A percentile compares a stretch with the other conserved stretches of the same genome.
Conservation (phyloP, 2,797 vertebrate genomes). For the Etheostoma perlongum region DNA sequence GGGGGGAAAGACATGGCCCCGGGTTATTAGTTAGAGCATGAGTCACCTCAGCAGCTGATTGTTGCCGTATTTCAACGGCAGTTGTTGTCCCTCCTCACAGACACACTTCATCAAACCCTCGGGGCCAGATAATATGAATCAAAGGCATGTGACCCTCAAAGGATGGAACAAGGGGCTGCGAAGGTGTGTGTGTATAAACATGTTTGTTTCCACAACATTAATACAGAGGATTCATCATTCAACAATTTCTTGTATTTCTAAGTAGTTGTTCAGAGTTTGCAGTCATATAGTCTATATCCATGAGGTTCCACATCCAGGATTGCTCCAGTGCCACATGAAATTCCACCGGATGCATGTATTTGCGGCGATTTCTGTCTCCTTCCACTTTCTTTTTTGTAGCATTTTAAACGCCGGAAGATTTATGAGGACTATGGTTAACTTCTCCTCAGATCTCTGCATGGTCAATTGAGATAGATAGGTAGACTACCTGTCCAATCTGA, state of each 20-base stretch:
- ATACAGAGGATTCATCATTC: slow-evolving; percentile 4
- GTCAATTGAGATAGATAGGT: no score
- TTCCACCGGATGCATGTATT: no score
- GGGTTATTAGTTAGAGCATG: slow-evolving; percentile 45
- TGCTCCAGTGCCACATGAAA: no score
- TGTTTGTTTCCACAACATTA: slow-evolving; percentile 11
- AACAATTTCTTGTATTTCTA: background rate
- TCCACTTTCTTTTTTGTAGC: no score
- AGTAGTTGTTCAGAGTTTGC: background rate
- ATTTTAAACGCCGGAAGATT: no score
- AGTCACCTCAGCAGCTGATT: slow-evolving; percentile 63
- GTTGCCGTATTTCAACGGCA: slow-evolving; percentile 52
- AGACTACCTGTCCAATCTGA: no score
- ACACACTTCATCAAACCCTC: slow-evolving; percentile 46
- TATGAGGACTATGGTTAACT: no score
- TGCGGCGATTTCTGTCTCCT: no score
- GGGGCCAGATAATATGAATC: slow-evolving; percentile 62
- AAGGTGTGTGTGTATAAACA: slow-evolving; percentile 7
- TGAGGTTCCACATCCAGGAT: no score
- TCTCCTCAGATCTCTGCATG: no score
- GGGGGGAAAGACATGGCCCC: slow-evolving; percentile 36
- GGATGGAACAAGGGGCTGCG: slow-evolving; percentile 12
- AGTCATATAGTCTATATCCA: background rate
- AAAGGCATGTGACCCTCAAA: slow-evolving; percentile 67
- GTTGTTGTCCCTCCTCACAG: slow-evolving; percentile 20